Conservation (phyloP, 2,888 invertebrate genomes). For the Ommatoiulus sabulosus region DNA sequence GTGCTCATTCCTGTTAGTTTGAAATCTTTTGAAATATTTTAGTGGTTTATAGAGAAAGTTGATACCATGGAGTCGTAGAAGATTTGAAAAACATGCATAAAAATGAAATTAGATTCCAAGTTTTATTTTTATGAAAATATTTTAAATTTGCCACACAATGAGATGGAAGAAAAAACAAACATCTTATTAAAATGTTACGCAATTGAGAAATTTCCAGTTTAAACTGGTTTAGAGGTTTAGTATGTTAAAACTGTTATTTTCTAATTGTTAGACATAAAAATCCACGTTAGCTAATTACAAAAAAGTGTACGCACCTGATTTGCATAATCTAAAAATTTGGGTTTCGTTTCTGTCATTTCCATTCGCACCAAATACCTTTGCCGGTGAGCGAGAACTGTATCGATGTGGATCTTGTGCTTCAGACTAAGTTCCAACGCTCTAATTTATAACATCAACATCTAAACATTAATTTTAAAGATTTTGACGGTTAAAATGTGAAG, state of each 20-base stretch:
- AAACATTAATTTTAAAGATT: background rate
- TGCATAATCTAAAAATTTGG: conserved; percentile 70
- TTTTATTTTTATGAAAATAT: too few relatives aligned
- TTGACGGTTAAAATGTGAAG: background rate
- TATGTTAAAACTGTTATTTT: background rate
- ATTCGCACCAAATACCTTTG: conserved; percentile 75
- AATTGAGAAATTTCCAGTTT: too few relatives aligned
- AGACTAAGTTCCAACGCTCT: conserved; percentile 81
- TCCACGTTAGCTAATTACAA: too few relatives aligned
- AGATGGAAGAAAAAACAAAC: too few relatives aligned
- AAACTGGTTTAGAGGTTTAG: too few relatives aligned
- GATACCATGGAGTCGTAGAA: too few relatives aligned
- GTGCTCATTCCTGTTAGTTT: background rate
- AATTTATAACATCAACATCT: conserved; percentile 58
- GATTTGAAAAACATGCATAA: too few relatives aligned
- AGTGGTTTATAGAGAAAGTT: too few relatives aligned
- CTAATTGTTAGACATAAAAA: background rate
- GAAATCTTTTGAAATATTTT: too few relatives aligned
- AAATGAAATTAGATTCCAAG: too few relatives aligned
- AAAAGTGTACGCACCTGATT: conserved; percentile 65
- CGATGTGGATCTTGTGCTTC: conserved; percentile 79
- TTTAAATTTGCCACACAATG: too few relatives aligned
- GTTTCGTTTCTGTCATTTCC: conserved; percentile 73
- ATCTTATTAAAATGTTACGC: too few relatives aligned
- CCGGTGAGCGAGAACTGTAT: conserved; percentile 78